Evolutionary conservation across 2,888 invertebrate species (phyloP), one percentile per base, ranked within the genome.

Genomic region (Polydrusus cervinus): DNA sequence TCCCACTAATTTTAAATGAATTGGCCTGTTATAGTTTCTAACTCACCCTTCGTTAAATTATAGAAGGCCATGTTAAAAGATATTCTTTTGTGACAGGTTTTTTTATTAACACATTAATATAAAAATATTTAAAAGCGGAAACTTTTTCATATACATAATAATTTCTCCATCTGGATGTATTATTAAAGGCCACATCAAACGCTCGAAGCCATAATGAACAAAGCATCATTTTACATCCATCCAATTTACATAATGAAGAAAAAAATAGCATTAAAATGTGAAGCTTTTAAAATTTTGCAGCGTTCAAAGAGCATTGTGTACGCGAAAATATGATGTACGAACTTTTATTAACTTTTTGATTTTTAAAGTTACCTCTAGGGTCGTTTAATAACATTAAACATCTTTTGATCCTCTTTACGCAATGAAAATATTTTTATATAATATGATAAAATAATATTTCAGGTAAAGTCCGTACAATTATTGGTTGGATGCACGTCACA

Each of bases 161-260:
- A 16, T 49, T 49, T 49, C 16, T 49, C 43, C n/a, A 3, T 43
- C 5, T 43, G n/a, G 43, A 43, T n/a, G 43, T 43, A 43, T 16
- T 16, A 9, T 49, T 2, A 49, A 18, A 53, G 18, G 18, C 11
- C 30, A 65, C 51, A 34, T 65, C 49, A 49, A 49, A 65, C 51
- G 51, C 25, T 51, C 51, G 51, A 10, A 9, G 65, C 65, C 18
- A 49, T 53, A 65, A 65, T 49, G 65, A 65, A 65, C 65, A 65
- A 65, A 65, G 65, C 65, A 5, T 47, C n/a, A n/a, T 53, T 45
- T 65, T 25, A 30, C 45, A 30, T 49, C 65, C 65, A 16, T 30
- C 51, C 51, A 65, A 65, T 65, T 65, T 65, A 49, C 65, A 65
- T 65, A 47, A 65, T 65, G 65, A 49, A 65, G 62, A 34, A 51